Conservation (phyloP, 2,888 invertebrate genomes). For the Pogonocherus hispidulus region DNA sequence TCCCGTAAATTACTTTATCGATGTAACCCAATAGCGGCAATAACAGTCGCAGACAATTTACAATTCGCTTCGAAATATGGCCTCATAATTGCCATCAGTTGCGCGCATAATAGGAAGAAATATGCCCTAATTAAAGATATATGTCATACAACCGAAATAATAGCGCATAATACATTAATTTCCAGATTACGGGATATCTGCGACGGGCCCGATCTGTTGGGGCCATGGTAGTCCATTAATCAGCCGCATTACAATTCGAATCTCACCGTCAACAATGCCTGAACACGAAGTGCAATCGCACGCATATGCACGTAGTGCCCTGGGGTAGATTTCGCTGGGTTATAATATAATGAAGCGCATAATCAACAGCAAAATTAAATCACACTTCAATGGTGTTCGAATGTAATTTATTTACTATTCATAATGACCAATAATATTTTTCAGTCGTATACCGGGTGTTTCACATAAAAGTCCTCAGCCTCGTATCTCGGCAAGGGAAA, state of each 20-base stretch:
- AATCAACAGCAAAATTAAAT: not conserved
- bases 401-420: too few species aligned
- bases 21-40: not conserved
- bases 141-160: slow-evolving; percentile 42
- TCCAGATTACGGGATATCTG: slow-evolving; percentile 47
- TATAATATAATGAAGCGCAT: not conserved
- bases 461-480: too few species aligned
- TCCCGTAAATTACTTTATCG: not conserved
- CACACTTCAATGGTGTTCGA: too few species aligned
- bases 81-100: slow-evolving; percentile 20
- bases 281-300: slow-evolving; percentile 43
- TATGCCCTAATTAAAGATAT: slow-evolving; percentile 45
- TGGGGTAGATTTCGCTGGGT: slow-evolving; percentile 24
- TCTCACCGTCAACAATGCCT: slow-evolving; percentile 49
- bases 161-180: slow-evolving; percentile 49
- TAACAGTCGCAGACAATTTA: not conserved
- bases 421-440: too few species aligned
- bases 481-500: too few species aligned
- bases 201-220: slow-evolving; percentile 46
- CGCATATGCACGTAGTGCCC: slow-evolving; percentile 36
- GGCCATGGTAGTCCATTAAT: slow-evolving; percentile 50
- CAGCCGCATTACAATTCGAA: slow-evolving; percentile 50
- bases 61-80: not conserved
- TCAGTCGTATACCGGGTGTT: too few species aligned
- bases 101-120: slow-evolving; percentile 24